Conservation (phyloP, 2,113 vertebrate genomes). For the Struthidea cinerea region DNA sequence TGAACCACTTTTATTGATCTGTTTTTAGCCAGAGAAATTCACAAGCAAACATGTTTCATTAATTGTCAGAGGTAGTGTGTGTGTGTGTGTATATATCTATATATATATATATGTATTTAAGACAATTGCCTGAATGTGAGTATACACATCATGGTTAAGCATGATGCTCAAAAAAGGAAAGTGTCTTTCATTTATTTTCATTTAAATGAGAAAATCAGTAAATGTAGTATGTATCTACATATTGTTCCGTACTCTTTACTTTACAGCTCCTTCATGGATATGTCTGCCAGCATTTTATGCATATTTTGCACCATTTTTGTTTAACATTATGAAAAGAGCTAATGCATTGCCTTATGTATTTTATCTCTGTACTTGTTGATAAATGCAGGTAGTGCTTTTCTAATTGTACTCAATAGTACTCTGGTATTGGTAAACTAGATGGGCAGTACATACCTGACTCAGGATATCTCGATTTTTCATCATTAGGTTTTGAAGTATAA, state of each 20-base stretch:
- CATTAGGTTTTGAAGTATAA: slow-evolving; percentile 13
- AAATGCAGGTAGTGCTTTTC: slow-evolving; percentile 18
- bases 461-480: slow-evolving; percentile 30
- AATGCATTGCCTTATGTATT: neutral
- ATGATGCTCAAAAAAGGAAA: slow-evolving; percentile 13
- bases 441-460: neutral
- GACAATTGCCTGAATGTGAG: slow-evolving; percentile 29
- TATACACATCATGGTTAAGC: neutral
- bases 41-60: neutral
- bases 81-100: neutral
- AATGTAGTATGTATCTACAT: neutral
- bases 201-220: neutral
- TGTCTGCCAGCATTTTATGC: neutral
- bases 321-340: neutral
- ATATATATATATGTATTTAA: neutral
- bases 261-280: neutral
- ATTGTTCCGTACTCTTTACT: neutral
- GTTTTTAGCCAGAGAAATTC: neutral
- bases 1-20: neutral
- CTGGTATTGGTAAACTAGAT: neutral
- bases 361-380: neutral
- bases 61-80: neutral
- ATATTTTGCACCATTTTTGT: slow-evolving; percentile 20
- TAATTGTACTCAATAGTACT: neutral
- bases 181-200: neutral